Conservation (phyloP, 2,113 vertebrate species). For the Dasyornis broadbenti region DNA sequence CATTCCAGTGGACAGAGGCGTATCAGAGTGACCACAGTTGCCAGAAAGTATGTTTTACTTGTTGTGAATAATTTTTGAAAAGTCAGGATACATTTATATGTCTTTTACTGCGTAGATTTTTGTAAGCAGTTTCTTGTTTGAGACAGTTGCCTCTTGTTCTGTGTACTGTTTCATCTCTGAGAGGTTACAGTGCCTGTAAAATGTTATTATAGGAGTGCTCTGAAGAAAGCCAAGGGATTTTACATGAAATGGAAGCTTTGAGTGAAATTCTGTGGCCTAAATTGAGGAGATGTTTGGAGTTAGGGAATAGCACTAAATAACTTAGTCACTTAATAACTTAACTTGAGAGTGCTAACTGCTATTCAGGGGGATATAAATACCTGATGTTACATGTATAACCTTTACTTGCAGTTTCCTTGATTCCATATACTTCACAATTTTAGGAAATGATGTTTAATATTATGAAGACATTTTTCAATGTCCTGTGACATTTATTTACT, state of each 20-base stretch:
- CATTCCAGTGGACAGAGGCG: constrained; percentile 89
- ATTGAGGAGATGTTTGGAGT: not conserved
- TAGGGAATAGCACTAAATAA: not conserved
- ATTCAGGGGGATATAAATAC: not conserved
- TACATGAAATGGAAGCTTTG: not conserved
- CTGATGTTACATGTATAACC: not conserved
- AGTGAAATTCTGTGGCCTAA: not conserved
- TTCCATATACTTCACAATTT: not conserved
- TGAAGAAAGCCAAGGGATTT: not conserved
- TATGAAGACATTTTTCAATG: not conserved
- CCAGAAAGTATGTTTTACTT: constrained; percentile 81
- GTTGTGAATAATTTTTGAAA: not conserved
- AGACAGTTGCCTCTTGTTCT: not conserved
- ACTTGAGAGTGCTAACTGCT: not conserved
- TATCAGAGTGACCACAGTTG: constrained; percentile 86
- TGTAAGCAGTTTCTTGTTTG: not conserved
- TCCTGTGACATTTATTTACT: not conserved
- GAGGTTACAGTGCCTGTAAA: not conserved
- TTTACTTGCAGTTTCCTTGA: not conserved
- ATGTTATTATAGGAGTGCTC: not conserved
- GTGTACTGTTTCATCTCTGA: not conserved
- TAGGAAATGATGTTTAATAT: not conserved
- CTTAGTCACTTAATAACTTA: not conserved
- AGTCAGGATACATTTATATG: not conserved
- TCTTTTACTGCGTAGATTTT: not conserved